These are phyloP conservation scores for Orthonyx spaldingii DNA, from an alignment of 2,113 vertebrate genomes.

Conservation along the genomic window DNA sequence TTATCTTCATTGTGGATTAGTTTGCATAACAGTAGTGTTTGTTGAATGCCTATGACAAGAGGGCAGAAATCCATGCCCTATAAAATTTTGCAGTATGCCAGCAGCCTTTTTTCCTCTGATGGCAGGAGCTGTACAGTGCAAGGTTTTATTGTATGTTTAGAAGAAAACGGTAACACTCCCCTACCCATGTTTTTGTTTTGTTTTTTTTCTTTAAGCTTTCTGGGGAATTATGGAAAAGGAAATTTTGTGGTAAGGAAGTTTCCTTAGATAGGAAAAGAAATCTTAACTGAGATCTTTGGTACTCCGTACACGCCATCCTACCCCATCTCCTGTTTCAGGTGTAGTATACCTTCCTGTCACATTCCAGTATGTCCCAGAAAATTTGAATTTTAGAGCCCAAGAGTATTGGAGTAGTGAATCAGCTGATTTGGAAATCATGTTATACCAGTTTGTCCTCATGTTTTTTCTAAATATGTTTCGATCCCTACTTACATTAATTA, in stretches of 20 bases:
- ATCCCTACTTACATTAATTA: not conserved
- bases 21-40: not conserved
- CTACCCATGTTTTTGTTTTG: accelerated
- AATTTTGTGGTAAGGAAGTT: too few relatives aligned
- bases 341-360: too few relatives aligned
- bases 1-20: not conserved
- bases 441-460: not conserved
- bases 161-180: not conserved
- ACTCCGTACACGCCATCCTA: accelerated
- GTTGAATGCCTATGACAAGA: not conserved
- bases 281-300: not conserved
- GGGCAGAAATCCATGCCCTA: not conserved
- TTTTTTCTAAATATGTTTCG: not conserved
- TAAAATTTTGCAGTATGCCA: not conserved
- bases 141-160: not conserved
- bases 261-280: not conserved
- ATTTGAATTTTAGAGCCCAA: not conserved
- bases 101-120: not conserved
- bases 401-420: not conserved
- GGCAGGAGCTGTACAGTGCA: not conserved
- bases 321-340: not conserved
- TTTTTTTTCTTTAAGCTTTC: not conserved
- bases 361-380: not conserved
- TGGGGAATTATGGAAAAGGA: not conserved
- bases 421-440: not conserved